Base-by-base conservation (phyloP, 1,140 invertebrate species). In the Anastatus disparis region DNA sequence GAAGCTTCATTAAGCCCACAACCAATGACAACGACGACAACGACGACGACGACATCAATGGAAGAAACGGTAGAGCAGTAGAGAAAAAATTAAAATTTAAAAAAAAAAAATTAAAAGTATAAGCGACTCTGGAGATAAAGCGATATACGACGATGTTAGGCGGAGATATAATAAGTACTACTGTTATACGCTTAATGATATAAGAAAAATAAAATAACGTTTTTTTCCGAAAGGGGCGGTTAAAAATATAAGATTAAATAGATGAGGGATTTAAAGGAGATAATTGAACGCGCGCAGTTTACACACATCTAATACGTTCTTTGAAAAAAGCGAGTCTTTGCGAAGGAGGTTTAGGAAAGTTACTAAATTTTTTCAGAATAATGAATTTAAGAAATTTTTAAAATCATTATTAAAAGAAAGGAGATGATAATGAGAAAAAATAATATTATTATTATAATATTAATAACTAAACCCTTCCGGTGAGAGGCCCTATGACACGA, bases 1-100 rank as follows among this genome's bases (percentile, higher is more conserved):
- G 71, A 70, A 56, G 61, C 71, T n/a, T n/a, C n/a, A n/a, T n/a
- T n/a, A n/a, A 72, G 35, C 65, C 74, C 55, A 3, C 17, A 2
- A 9, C 12, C 35, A 10, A 3, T 9, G 38, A 27, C 29, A 10
- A n/a, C 61, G 35, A 56, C 67, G 46, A 27, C 63, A 6, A 40
- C 22, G 35, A 53, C 66, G 74, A 38, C 76, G 48, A 77, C 83
- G 59, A 84, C 15, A 15, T 42, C n/a, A 22, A 29, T 84, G 79
- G 83, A 86, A 77, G 84, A 86, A 75, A 79, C 82, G 72, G 83
- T 85, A 73, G 85, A 86, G 78, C 83, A 85, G 83, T 81, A 82
- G 77, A 74, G 17, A 48, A 48, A 24, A 40, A 8, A n/a, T n/a
- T n/a, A n/a, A n/a, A n/a, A n/a, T n/a, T n/a, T n/a, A n/a, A 40